Evolutionary conservation across 1,140 invertebrate genomes (phyloP).

Genomic region (Tetragonula clypearis): DNA sequence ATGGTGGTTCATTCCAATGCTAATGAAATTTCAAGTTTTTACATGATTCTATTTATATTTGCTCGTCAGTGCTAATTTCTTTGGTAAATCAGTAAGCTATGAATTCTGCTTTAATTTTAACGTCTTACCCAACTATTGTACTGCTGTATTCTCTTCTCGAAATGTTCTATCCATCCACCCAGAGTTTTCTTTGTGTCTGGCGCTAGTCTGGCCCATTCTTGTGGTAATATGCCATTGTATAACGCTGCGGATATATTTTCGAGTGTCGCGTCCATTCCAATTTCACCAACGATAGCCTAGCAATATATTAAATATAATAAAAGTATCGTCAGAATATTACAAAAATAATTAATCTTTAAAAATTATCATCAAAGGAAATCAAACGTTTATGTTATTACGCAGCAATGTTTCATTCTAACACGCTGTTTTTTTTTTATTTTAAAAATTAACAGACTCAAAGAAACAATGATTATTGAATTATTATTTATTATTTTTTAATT

Average conservation of each 20-base stretch:
- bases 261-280: slow-evolving; percentile 92
- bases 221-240: slow-evolving; percentile 92
- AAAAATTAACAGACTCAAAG: background rate
- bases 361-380: background rate
- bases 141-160: slow-evolving; percentile 86
- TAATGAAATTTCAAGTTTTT: no score
- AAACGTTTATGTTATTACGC: slow-evolving; percentile 1
- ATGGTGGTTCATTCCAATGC: no score
- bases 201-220: slow-evolving; percentile 90
- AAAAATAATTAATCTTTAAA: slow-evolving; percentile 24
- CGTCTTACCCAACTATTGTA: slow-evolving; percentile 88
- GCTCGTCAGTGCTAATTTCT: background rate
- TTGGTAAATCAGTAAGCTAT: background rate
- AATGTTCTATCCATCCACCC: slow-evolving; percentile 94
- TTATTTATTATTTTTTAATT: no score
- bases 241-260: slow-evolving; percentile 91
- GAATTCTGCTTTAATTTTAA: background rate
- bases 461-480: no score
- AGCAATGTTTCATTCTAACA: background rate
- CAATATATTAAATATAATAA: background rate
- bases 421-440: background rate
- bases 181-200: slow-evolving; percentile 93
- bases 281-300: slow-evolving; percentile 92
- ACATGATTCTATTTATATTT: no score
- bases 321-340: background rate